Base-by-base conservation (phyloP, 1,140 invertebrate genomes). In the Mactra quadrangularis region DNA sequence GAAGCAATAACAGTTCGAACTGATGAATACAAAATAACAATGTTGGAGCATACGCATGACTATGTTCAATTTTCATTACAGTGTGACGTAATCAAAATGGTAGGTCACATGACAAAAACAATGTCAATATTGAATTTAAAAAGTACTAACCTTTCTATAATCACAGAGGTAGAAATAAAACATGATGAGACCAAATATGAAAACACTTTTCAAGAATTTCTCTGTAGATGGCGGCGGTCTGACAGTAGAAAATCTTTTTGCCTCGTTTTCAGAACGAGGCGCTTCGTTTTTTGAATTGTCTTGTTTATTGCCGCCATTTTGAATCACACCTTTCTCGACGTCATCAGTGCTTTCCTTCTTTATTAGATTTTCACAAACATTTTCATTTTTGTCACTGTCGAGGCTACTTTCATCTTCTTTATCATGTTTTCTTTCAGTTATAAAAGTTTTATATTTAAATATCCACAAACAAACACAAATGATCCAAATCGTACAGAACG, bases 91-190 rank as follows among this genome's bases (percentile, higher is more conserved):
- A n/a, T n/a, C n/a, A n/a, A n/a, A n/a, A n/a, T n/a, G n/a, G n/a
- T n/a, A n/a, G n/a, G n/a, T n/a, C n/a, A n/a, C n/a, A n/a, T n/a
- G n/a, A n/a, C n/a, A n/a, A n/a, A n/a, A n/a, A n/a, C n/a, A n/a
- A n/a, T n/a, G n/a, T n/a, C n/a, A n/a, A n/a, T n/a, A n/a, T n/a
- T 53, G 17, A 25, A 53, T 7, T n/a, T n/a, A 59, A 29, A 13
- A 62, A 29, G 9, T 17, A 52, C 83, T 31, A 75, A 89, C 88
- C 86, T 89, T 89, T 22, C 45, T 83, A 59, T 89, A 89, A 35
- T 89, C 88, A 35, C 76, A 87, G 0, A 89, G 41, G 33, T 83
- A 89, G 82, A 88, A 90, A 35, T 81, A 87, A 15, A 87, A 25
- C 85, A 90, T 83, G 35, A 88, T 76, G 17, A 72, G 3, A 35